Percentiles rank a stretch among this genome's conserved stretches.
Conservation (phyloP, 2,888 invertebrate species). For the Argyresthia goedartella region DNA sequence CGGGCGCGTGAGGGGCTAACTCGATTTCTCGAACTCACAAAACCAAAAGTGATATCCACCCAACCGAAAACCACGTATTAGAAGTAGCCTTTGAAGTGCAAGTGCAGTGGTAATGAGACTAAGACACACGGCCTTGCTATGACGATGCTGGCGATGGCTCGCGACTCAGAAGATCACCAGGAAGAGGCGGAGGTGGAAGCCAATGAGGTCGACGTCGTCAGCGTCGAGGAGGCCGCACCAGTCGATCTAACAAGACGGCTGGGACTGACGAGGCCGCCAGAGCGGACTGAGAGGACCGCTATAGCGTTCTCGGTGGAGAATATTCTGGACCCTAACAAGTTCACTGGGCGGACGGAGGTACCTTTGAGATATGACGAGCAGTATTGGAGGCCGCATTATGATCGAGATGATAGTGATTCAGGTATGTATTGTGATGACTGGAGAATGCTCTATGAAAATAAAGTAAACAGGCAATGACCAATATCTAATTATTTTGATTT, state of each 20-base stretch:
- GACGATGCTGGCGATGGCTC: constrained; percentile 69
- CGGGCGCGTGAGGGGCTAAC: constrained; percentile 23
- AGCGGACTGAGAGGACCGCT: constrained; percentile 66
- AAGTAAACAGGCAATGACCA: too few species aligned
- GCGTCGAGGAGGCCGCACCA: constrained; percentile 61
- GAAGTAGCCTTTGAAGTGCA: background rate
- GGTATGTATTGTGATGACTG: constrained; percentile 36
- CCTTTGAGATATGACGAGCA: constrained; percentile 70
- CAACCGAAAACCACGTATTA: background rate
- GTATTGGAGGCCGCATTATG: constrained; percentile 67
- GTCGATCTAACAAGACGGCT: constrained; percentile 62
- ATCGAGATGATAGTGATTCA: constrained; percentile 72
- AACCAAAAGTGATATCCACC: too few species aligned
- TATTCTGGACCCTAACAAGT: constrained; percentile 91
- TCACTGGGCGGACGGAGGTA: constrained; percentile 78
- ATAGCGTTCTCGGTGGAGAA: constrained; percentile 92
- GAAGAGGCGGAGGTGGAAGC: constrained; percentile 25
- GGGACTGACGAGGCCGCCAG: constrained; percentile 68
- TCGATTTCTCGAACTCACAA: too few species aligned
- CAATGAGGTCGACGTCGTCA: constrained; percentile 57
- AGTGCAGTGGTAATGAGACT: constrained; percentile 10
- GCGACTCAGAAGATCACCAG: constrained; percentile 53
- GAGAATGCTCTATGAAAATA: too few species aligned
- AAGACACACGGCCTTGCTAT: constrained; percentile 43
- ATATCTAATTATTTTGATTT: too few species aligned